Conservation (phyloP, 2,888 invertebrate species). For the Chesias legatella region DNA sequence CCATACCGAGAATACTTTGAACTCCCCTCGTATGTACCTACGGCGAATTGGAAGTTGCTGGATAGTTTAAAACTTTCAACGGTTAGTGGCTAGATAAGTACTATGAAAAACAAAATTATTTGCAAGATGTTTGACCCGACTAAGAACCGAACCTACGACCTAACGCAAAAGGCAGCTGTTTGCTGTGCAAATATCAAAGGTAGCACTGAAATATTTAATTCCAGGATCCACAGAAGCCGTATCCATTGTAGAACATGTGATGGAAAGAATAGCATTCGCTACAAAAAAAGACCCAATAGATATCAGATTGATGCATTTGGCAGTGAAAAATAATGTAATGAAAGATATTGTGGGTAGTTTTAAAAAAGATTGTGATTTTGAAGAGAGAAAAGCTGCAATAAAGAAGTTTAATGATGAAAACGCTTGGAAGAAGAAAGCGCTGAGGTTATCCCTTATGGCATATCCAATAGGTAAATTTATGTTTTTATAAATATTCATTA, state of each 20-base stretch:
- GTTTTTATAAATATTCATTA: too few species aligned
- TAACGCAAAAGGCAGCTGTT: too few species aligned
- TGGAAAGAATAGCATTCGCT: slow-evolving; percentile 83
- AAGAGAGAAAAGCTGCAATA: slow-evolving; percentile 70
- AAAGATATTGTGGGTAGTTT: slow-evolving; percentile 79
- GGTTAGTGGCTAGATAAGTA: too few species aligned
- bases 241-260: slow-evolving; percentile 81
- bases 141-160: too few species aligned
- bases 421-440: slow-evolving; percentile 87
- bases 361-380: slow-evolving; percentile 78
- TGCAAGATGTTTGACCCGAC: too few species aligned
- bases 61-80: too few species aligned
- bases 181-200: not conserved
- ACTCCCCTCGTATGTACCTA: too few species aligned
- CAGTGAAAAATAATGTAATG: slow-evolving; percentile 44
- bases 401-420: slow-evolving; percentile 82
- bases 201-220: slow-evolving; percentile 1
- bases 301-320: slow-evolving; percentile 79
- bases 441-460: slow-evolving; percentile 82
- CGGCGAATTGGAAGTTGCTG: too few species aligned
- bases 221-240: slow-evolving; percentile 79
- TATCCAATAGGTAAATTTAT: slow-evolving; percentile 69
- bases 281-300: slow-evolving; percentile 79
- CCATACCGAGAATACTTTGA: too few species aligned
- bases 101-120: too few species aligned